Evolutionary conservation across 2,888 invertebrate genomes (phyloP).

Genomic region (Lydus trimaculatus): DNA sequence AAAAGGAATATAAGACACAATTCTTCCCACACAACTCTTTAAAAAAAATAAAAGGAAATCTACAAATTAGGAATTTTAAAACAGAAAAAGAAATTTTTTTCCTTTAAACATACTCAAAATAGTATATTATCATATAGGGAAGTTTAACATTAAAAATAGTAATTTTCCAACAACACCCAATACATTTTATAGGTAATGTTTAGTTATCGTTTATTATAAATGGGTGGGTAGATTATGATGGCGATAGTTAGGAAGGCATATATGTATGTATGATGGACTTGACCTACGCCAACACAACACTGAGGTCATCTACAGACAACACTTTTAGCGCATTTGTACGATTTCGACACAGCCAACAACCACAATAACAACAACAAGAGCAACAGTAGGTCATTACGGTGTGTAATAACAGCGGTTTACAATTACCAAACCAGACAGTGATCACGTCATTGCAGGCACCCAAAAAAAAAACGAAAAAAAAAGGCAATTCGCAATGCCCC

Average conservation of each 20-base stretch:
- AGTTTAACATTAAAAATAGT: not conserved
- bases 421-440: conserved; percentile 29
- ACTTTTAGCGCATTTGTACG: conserved; percentile 29
- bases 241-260: conserved; percentile 15
- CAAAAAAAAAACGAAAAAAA: conserved; percentile 15
- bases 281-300: conserved; percentile 41
- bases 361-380: not conserved
- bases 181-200: not conserved
- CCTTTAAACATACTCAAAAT: not conserved
- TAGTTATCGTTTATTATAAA: not conserved
- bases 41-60: not conserved
- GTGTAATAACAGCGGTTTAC: conserved; percentile 14
- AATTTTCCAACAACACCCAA: conserved; percentile 4
- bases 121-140: not conserved
- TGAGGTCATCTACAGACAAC: conserved; percentile 39
- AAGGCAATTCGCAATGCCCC: not conserved
- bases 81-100: not conserved
- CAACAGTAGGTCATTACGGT: conserved; percentile 36
- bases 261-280: conserved; percentile 29
- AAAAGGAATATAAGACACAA: not conserved
- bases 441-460: conserved; percentile 19
- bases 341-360: conserved; percentile 24
- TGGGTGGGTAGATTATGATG: conserved; percentile 11
- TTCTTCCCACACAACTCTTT: not conserved
- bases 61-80: not conserved